Evolutionary conservation across 2,113 vertebrate genomes (phyloP), one percentile per base, ranked within the genome.

Genomic region (Athene noctua): DNA sequence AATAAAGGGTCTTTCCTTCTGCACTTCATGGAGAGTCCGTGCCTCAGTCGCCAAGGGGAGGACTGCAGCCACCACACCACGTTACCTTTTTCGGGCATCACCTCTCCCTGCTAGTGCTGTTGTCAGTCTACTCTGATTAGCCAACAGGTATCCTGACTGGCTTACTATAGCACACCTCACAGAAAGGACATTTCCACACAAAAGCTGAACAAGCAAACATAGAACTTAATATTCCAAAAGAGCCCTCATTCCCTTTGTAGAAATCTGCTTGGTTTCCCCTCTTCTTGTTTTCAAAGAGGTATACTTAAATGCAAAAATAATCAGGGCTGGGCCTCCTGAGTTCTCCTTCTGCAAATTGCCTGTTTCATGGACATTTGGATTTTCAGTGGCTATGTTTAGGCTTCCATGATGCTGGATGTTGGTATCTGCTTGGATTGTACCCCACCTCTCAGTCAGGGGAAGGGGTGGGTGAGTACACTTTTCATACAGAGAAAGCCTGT

Each of bases 311-410:
- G 57, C 1, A 2, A 30, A 77, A 51, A 47, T 57, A 58, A 66
- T 11, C 14, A 67, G 13, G 18, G 7, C 15, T 51, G 22, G 17
- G 57, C 5, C 17, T 67, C 17, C 23, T 65, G 36, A 57, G 26
- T n/a, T 40, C 4, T 51, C 5, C 19, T 66, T 8, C 23, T 67
- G 14, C 14, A 94, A 91, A 85, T 67, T 61, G 36, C 47, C n/a
- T 40, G 27, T 36, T 15, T 10, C 16, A 4, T 9, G 32, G 38
- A 42, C 5, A 36, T 58, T 29, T 1, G 0, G 15, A 32, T 12
- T 46, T 81, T 84, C 46, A 36, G 49, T 21, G 38, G 9, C 23
- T 52, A 5, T 29, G 16, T 47, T 81, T 80, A 80, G 68, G 26
- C 38, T 80, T 59, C 18, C 32, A 55, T 4, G 22, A 4, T 81